Percentiles rank a stretch among this genome's conserved stretches.
phyloP scores from a whole-genome alignment of 2,888 invertebrate species.

The Nymphalis urticae region DNA sequence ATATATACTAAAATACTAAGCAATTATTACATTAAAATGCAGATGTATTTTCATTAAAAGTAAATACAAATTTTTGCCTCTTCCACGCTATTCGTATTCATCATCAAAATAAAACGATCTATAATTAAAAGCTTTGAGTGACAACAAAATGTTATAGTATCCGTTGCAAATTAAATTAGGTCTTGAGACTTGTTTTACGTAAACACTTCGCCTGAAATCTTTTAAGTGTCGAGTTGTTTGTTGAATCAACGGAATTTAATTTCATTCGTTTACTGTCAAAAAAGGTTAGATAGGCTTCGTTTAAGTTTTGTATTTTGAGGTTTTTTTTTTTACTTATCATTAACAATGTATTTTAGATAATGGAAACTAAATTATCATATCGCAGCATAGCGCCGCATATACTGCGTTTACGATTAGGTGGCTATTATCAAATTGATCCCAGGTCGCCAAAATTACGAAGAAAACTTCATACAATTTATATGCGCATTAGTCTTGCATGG shows the following conservation, averaged over 20 bases:
- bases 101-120: constrained; percentile 6
- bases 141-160: constrained; percentile 35
- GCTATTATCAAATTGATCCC: constrained; percentile 51
- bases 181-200: constrained; percentile 32
- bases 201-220: constrained; percentile 33
- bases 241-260: constrained; percentile 40
- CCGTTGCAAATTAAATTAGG: constrained; percentile 34
- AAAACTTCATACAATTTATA: constrained; percentile 50
- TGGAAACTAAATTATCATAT: constrained; percentile 46
- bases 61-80: neutral
- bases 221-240: constrained; percentile 34
- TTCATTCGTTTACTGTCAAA: constrained; percentile 34
- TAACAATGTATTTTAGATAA: constrained; percentile 35
- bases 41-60: too few relatives aligned
- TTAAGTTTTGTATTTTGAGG: constrained; percentile 19
- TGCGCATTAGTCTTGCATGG: constrained; percentile 45
- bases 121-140: constrained; percentile 35
- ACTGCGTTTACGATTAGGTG: constrained; percentile 46
- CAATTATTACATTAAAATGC: too few relatives aligned
- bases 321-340: constrained; percentile 8
- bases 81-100: constrained; percentile 11
- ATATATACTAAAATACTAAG: too few relatives aligned
- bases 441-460: constrained; percentile 42
- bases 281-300: constrained; percentile 23
- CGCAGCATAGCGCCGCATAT: constrained; percentile 51